Percentiles rank a stretch among this genome's conserved stretches.
Conservation (phyloP, 2,113 vertebrate genomes). For the Alectura lathami region DNA sequence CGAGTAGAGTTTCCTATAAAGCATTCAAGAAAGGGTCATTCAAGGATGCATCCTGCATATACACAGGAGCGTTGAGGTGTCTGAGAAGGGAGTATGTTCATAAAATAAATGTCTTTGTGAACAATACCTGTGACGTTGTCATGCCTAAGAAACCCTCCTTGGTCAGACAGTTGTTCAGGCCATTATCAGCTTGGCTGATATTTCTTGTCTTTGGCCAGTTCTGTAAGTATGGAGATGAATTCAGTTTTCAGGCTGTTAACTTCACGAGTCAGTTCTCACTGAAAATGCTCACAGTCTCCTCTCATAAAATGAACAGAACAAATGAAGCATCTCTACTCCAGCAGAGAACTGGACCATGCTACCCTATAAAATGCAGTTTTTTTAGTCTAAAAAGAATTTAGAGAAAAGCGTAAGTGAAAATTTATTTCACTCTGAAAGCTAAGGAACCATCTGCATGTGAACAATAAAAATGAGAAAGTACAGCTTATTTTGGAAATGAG, state of each 20-base stretch:
- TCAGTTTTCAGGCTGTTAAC: neutral
- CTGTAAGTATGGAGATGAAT: neutral
- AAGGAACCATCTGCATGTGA: neutral
- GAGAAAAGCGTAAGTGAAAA: neutral
- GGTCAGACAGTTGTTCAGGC: neutral
- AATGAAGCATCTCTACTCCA: neutral
- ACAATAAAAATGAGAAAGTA: slow-evolving; percentile 25
- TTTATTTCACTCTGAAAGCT: neutral
- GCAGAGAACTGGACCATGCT: neutral
- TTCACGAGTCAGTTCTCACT: neutral
- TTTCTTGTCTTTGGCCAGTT: neutral
- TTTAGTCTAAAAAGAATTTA: neutral
- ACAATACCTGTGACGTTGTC: neutral
- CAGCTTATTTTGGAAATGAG: neutral
- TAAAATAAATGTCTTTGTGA: neutral
- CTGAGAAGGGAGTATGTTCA: neutral
- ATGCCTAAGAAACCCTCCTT: neutral
- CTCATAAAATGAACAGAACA: neutral
- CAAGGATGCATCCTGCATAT: accelerated
- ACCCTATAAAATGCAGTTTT: neutral
- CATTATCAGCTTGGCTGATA: neutral
- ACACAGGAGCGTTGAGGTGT: neutral
- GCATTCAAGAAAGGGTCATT: neutral
- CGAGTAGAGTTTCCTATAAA: neutral
- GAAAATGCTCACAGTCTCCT: neutral